Base-by-base conservation (phyloP, 2,797 vertebrate species). In the Odontamblyopus rebecca region DNA sequence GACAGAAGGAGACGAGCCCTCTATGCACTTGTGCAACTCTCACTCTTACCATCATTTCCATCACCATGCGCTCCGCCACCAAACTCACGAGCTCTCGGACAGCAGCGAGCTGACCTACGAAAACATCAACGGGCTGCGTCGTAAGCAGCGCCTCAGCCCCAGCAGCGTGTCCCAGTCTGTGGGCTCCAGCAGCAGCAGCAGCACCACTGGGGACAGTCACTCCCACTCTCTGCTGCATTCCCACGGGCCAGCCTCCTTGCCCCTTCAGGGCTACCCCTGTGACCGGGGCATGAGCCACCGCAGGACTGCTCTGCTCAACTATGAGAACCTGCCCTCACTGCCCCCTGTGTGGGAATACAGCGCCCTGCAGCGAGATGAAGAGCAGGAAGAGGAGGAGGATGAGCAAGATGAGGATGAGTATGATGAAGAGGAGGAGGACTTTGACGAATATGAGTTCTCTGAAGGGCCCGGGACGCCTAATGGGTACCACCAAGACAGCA, bases 331-430 rank as follows among this genome's bases (percentile, higher is more conserved):
- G 76, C 97, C 97, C 0, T 96, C 97, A 0, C 92, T 99, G 77
- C 98, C 98, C 0, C 97, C 98, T 0, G 94, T 99, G 76, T 98
- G 98, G 97, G 98, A 99, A 84, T 94, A 96, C 88, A 94, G 93
- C 0, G 92, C 92, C 4, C 92, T 94, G 73, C 97, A 95, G 78
- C 92, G 93, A 0, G 91, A 87, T 8, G 93, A 92, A 13, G 92
- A 84, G 54, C 89, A 91, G 0, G 93, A 93, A 2, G 94, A 95
- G 35, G 87, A 92, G 0, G 94, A 94, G 0, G 93, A 95, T 0
- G 93, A 95, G 48, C 92, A 94, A 62, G 86, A 93, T 0, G 94
- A 93, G 18, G 94, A 89, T 61, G 94, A 95, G 2, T 92, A 94
- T 0, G 93, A 95, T 61, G 88, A 93, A 0, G 94, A 92, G 6